Base-by-base conservation (phyloP, 1,140 invertebrate genomes). In the Neoseiulus cucumeris region DNA sequence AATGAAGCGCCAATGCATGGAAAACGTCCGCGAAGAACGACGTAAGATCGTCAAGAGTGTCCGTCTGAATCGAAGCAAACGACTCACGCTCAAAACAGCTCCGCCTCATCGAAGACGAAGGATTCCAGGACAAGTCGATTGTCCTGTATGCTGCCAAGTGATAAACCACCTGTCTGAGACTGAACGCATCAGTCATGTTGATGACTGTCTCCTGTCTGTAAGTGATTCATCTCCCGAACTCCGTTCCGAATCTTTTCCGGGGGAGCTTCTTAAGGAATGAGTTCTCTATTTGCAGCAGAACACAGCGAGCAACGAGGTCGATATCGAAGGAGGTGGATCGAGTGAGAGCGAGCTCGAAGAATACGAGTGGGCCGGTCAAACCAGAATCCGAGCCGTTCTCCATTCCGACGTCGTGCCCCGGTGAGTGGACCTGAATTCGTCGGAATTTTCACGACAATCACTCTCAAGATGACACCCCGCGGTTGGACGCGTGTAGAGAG, bases 361-460 rank as follows among this genome's bases (percentile, higher is more conserved):
- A 70, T 88, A 88, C 71, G 85, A 86, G 70, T 89, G 86, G 86
- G 84, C 85, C 14, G 85, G 85, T 1, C 85, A 87, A 71, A 82
- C 82, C 67, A 76, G 85, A 70, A 81, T 87, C 42, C 76, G 84
- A 41, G 84, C 82, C 0, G 82, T 83, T 0, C 80, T 81, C 6
- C 76, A 87, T 70, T 76, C 22, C 2, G 33, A 59, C 9, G 22
- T 59, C 22, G 33, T 59, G 39, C 33, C 22, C 18, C 14, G 7
- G 6, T 9, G 7, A 20, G 25, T 22, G 4, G 44, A 7, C n/a
- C n/a, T 25, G 12, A n/a, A 7, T 6, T 41, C 22, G 17, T 4
- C 9, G 33, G 33, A 39, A 9, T 4, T 39, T 39, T 4, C 33
- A 9, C 33, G 33, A 39, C 9, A 4, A 4, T 39, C 9, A 39